Evolutionary conservation across 2,888 invertebrate species (phyloP).

Genomic region (Colostygia pectinataria): DNA sequence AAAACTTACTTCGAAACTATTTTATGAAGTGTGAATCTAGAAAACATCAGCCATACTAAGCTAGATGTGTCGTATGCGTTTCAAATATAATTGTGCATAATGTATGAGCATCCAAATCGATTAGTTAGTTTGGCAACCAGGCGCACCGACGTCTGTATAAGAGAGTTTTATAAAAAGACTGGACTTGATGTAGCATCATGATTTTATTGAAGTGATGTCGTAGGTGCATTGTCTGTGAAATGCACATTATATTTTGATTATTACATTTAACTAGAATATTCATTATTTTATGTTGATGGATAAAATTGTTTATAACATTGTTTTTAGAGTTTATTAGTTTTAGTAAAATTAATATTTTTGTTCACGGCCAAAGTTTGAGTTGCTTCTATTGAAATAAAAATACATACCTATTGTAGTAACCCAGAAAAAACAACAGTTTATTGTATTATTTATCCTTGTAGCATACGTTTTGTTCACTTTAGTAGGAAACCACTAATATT

Average conservation of each 20-base stretch:
- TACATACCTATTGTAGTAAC: conserved; percentile 3
- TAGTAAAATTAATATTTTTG: conserved; percentile 64
- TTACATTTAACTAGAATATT: conserved; percentile 51
- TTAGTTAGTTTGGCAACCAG: conserved; percentile 1
- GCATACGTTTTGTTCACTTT: neutral
- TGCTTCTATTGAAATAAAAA: conserved; percentile 30
- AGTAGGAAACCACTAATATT: conserved; percentile 6
- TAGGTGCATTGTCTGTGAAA: conserved; percentile 11
- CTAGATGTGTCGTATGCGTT: conserved; percentile 1
- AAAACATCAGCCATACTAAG: neutral
- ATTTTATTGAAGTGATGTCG: conserved; percentile 11
- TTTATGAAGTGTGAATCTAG: conserved; percentile 7
- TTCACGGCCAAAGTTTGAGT: conserved; percentile 62
- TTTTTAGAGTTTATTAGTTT: conserved; percentile 59
- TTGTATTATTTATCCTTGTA: conserved; percentile 13
- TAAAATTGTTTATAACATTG: conserved; percentile 74
- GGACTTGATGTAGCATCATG: conserved; percentile 20
- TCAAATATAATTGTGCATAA: conserved; percentile 11
- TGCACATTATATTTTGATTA: conserved; percentile 28
- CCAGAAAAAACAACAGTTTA: conserved; percentile 8
- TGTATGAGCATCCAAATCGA: conserved; percentile 7
- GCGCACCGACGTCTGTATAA: neutral
- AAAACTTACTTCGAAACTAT: conserved; percentile 3
- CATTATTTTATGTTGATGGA: conserved; percentile 63
- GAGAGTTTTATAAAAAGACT: conserved; percentile 30